These are phyloP conservation scores for Haemorhous mexicanus DNA, from an alignment of 2,113 vertebrate genomes.

Conservation along the genomic window DNA sequence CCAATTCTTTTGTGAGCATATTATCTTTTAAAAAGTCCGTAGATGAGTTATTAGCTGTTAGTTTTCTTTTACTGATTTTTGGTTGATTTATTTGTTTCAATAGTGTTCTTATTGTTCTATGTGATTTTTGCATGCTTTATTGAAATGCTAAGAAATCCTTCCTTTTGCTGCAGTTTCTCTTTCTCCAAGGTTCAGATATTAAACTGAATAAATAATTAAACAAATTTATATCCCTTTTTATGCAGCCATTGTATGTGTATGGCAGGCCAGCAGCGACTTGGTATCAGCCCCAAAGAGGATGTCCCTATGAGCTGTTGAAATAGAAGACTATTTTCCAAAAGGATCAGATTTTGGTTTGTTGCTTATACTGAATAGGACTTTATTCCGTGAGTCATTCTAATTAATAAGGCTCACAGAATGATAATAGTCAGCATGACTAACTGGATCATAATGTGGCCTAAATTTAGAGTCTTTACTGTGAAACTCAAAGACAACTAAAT, in stretches of 20 bases:
- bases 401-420: not conserved
- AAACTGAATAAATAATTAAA: not conserved
- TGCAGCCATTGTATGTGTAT: not conserved
- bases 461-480: not conserved
- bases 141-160: not conserved
- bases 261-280: not conserved
- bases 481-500: not conserved
- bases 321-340: not conserved
- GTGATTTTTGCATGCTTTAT: not conserved
- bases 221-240: not conserved
- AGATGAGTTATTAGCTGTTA: not conserved
- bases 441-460: not conserved
- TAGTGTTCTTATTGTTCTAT: not conserved
- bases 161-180: not conserved
- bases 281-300: not conserved
- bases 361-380: not conserved
- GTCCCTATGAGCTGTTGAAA: not conserved
- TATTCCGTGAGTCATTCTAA: not conserved
- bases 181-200: not conserved
- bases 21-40: not conserved
- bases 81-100: not conserved
- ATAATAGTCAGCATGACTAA: not conserved
- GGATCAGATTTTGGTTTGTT: not conserved
- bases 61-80: not conserved
- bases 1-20: rapidly evolving